Evolutionary conservation across 2,113 vertebrate genomes (phyloP).

Genomic region (Hippocampus mohnikei): DNA sequence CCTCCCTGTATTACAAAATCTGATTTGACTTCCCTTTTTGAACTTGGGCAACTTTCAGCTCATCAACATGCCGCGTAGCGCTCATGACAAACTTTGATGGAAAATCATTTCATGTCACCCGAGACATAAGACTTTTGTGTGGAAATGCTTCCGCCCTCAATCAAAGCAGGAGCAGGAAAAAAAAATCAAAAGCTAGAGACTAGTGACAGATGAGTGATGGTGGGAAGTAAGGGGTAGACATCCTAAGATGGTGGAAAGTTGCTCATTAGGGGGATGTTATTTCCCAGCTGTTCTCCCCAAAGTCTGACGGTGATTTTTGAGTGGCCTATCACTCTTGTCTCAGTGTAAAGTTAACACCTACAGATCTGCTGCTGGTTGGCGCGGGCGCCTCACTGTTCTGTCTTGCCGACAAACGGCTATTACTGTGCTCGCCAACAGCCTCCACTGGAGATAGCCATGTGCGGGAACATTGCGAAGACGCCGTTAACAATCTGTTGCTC

Average conservation of each 20-base stretch:
- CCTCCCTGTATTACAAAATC: slow-evolving; percentile 7
- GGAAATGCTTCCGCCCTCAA: slow-evolving; percentile 3
- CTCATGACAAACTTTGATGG: slow-evolving; percentile 14
- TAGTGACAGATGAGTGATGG: slow-evolving; percentile 32
- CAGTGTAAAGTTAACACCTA: slow-evolving; percentile 49
- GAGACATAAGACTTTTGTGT: neutral
- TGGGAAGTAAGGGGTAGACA: slow-evolving; percentile 12
- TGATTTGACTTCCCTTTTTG: neutral
- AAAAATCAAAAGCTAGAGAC: slow-evolving; percentile 2
- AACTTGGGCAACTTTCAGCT: neutral
- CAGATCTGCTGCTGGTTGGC: slow-evolving; percentile 44
- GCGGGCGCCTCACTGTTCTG: slow-evolving; percentile 38
- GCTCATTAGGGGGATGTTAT: slow-evolving; percentile 3
- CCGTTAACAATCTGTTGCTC: slow-evolving; percentile 58
- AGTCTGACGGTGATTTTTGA: neutral
- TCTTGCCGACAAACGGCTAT: slow-evolving; percentile 51
- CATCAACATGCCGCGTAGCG: slow-evolving; percentile 21
- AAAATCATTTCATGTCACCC: slow-evolving; percentile 19
- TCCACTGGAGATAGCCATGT: slow-evolving; percentile 47
- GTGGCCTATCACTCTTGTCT: slow-evolving; percentile 9
- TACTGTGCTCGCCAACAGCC: slow-evolving; percentile 42
- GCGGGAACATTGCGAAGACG: slow-evolving; percentile 59
- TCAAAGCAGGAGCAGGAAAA: slow-evolving; percentile 19
- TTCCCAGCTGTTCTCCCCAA: neutral
- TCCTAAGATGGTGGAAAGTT: slow-evolving; percentile 18